Evolutionary conservation across 2,113 vertebrate genomes (phyloP).

Genomic region (Chlorodrepanis virens): DNA sequence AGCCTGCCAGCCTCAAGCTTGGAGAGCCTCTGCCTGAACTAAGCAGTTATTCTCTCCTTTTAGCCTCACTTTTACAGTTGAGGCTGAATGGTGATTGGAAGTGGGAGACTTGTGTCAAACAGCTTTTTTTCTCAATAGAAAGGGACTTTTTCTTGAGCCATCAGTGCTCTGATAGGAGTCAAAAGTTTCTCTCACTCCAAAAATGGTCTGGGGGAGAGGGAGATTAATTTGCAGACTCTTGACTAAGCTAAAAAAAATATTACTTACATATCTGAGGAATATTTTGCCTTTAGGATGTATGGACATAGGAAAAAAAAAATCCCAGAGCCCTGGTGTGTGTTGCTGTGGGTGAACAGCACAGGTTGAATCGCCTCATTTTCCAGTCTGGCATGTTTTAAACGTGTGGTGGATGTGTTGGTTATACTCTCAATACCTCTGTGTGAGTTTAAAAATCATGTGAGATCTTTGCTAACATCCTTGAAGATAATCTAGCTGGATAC

Average conservation of each 20-base stretch:
- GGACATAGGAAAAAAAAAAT: neutral
- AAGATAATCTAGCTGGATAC: neutral
- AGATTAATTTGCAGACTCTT: neutral
- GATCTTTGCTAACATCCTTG: neutral
- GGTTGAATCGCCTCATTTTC: neutral
- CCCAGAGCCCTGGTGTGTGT: neutral
- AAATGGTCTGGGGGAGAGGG: neutral
- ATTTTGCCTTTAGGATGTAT: neutral
- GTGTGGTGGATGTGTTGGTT: neutral
- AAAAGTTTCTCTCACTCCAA: neutral
- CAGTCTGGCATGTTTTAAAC: neutral
- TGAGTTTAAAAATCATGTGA: neutral
- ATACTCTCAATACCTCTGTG: neutral
- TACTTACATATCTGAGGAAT: neutral
- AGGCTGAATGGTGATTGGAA: neutral
- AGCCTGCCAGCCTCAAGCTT: neutral
- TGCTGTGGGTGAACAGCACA: neutral
- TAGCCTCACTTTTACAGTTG: accelerated
- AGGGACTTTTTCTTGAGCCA: neutral
- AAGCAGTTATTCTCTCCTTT: neutral
- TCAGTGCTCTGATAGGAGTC: neutral
- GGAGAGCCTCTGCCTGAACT: neutral
- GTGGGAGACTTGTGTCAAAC: neutral
- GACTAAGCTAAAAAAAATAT: neutral
- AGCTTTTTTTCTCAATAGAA: neutral